Conservation (phyloP, 2,888 invertebrate genomes). For the Sisyra nigra region DNA sequence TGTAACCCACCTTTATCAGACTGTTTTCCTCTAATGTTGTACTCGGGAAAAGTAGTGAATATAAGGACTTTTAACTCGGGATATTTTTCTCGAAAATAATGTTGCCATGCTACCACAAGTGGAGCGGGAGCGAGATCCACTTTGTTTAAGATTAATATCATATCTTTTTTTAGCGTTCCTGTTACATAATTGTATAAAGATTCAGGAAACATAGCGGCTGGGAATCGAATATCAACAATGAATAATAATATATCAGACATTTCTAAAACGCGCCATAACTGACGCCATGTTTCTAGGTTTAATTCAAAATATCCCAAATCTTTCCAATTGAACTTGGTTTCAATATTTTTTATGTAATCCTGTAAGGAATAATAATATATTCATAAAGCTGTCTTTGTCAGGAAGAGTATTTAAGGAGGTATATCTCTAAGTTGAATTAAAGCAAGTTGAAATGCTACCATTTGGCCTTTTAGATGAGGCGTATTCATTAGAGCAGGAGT, state of each 20-base stretch:
- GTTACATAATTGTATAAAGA: conserved; percentile 69
- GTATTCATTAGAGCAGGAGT: too few relatives aligned
- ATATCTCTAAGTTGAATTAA: too few relatives aligned
- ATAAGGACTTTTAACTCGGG: conserved; percentile 59
- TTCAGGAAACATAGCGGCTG: conserved; percentile 79
- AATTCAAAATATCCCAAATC: conserved; percentile 78
- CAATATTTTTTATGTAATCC: conserved; percentile 58
- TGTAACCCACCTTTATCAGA: conserved; percentile 41
- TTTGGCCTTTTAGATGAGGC: too few relatives aligned
- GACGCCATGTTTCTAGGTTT: conserved; percentile 92
- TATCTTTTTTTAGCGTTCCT: conserved; percentile 56
- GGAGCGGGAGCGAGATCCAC: conserved; percentile 72
- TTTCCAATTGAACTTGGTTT: conserved; percentile 39
- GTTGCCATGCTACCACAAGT: conserved; percentile 74
- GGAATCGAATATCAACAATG: conserved; percentile 76
- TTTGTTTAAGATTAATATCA: conserved; percentile 84
- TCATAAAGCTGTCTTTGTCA: conserved; percentile 4
- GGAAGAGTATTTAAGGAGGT: too few relatives aligned
- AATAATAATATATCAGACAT: conserved; percentile 81
- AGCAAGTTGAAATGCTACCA: too few relatives aligned
- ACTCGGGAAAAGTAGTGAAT: conserved; percentile 70
- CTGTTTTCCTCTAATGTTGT: conserved; percentile 45
- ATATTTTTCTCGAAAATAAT: conserved; percentile 55
- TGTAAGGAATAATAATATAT: conserved; percentile 23
- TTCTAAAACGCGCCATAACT: conserved; percentile 88